A percentile compares a stretch with the other conserved stretches of the same genome.
Evolutionary conservation across 2,888 invertebrate species (phyloP).

Genomic region (Archips crataeganus): DNA sequence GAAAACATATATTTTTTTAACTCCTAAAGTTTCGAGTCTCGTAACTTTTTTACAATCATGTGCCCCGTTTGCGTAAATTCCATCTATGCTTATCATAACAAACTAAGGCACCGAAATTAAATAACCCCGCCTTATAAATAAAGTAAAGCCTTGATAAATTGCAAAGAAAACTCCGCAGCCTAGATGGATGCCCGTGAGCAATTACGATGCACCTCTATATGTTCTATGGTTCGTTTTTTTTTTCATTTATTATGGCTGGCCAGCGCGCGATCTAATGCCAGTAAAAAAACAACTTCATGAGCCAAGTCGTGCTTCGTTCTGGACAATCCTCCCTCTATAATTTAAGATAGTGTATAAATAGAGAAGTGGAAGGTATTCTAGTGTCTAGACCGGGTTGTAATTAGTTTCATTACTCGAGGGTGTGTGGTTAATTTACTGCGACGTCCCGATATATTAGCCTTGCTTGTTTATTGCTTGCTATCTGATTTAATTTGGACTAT

Average conservation of each 20-base stretch:
- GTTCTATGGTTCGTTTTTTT: constrained; percentile 52
- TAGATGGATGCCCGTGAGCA: constrained; percentile 51
- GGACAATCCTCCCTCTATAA: constrained; percentile 58
- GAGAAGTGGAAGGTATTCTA: constrained; percentile 48
- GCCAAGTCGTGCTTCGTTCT: constrained; percentile 62
- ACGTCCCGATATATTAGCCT: constrained; percentile 20
- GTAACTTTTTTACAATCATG: too few relatives aligned
- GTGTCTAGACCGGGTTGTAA: constrained; percentile 39
- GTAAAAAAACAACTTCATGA: constrained; percentile 57
- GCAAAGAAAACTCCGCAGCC: constrained; percentile 38
- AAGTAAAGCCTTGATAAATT: constrained; percentile 16
- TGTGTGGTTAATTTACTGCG: constrained; percentile 35
- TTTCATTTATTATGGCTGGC: constrained; percentile 55
- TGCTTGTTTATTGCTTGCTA: constrained; percentile 31
- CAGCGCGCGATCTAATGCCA: constrained; percentile 38
- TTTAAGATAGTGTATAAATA: constrained; percentile 57
- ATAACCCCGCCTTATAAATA: background rate
- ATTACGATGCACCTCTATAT: constrained; percentile 43
- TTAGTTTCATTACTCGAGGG: constrained; percentile 40
- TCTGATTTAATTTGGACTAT: constrained; percentile 20
- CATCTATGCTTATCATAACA: too few relatives aligned
- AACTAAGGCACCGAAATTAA: background rate
- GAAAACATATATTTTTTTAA: too few relatives aligned
- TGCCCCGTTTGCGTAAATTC: too few relatives aligned
- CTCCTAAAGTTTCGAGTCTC: too few relatives aligned